Base-by-base conservation (phyloP, 2,888 invertebrate species). In the Plutella xylostella region DNA sequence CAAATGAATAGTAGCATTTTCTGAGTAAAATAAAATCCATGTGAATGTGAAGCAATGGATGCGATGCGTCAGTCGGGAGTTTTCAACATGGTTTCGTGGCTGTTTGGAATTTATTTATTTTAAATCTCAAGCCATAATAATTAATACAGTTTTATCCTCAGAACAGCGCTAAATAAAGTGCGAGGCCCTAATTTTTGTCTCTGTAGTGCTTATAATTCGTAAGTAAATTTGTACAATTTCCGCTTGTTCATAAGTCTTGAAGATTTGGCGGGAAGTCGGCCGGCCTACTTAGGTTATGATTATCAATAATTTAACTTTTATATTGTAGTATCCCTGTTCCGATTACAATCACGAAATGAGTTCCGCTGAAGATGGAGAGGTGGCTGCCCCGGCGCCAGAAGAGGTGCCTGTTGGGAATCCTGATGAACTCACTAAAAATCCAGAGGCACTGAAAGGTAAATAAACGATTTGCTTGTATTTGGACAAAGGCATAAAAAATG, bases 371-470 rank as follows among this genome's bases (percentile, higher is more conserved):
- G 83, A 78, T 61, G 67, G 72, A 35, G 79, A 78, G 42, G 54
- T 68, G 35, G 55, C 68, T 40, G 54, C 68, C 34, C 55, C 68
- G 42, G 45, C 68, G 11, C 45, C 56, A 22, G 77, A 74, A 47
- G 80, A 80, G 45, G 63, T 78, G 15, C 68, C 73, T 22, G 57
- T 66, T 42, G 83, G 80, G 49, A 79, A 89, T 61, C 89, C 89
- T 38, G 87, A 88, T 19, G 88, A 88, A 58, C 77, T 89, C 41
- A 80, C 88, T 20, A 89, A 89, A 66, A 87, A 89, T 62, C 86
- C 88, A 38, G 75, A 77, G 53, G 80, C 88, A 40, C 79, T 89
- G 39, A 87, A 86, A 86, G 86, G 89, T 89, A 74, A 37, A 9
- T n/a, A 33, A 33, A 33, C 12, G 4, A 9, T 33, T 33, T 12